Base-by-base conservation (phyloP, 1,140 invertebrate species). In the Heliothis virescens region DNA sequence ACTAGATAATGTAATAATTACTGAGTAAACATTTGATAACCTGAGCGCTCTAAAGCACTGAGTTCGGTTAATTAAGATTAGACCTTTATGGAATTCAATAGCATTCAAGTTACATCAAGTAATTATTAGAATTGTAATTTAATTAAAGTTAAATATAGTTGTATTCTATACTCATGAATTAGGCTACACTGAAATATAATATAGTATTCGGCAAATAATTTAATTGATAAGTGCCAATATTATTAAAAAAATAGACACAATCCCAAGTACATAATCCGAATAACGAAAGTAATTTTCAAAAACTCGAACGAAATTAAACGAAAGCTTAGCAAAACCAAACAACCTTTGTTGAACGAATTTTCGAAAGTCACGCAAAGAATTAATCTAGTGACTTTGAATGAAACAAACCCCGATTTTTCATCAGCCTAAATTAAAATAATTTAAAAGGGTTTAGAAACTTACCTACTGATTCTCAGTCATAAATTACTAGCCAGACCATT, bases 281-380 rank as follows among this genome's bases (percentile, higher is more conserved):
- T 53, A n/a, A 55, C 15, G 13, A 29, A 16, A n/a, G 18, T n/a
- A 57, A 72, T 55, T 72, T 57, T 57, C 1, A 26, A 18, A 41
- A 72, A 41, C 52, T 57, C 26, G 34, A 34, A n/a, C 5, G 48
- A 73, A 34, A 29, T 77, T 52, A 29, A 77, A 53, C 34, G 2
- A 53, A 65, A 65, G 7, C 48, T 65, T 26, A 48, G 26, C 18
- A 57, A 77, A 65, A 71, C 57, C 53, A 77, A 81, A 60, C 73
- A 77, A 65, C 65, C 55, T 71, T 77, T 81, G 29, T 62, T 63
- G 1, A 52, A 53, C 26, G 16, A 77, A 76, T n/a, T 50, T 79
- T 74, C 74, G 41, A 71, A 77, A 81, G 74, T 81, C 74, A 81
- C 79, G 65, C 53, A 63, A 81, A 81, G 74, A 75, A 80, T 80